These are phyloP conservation scores for Capricornis sumatraensis DNA, from an alignment of 2,113 vertebrate genomes.

Conservation along the genomic window DNA sequence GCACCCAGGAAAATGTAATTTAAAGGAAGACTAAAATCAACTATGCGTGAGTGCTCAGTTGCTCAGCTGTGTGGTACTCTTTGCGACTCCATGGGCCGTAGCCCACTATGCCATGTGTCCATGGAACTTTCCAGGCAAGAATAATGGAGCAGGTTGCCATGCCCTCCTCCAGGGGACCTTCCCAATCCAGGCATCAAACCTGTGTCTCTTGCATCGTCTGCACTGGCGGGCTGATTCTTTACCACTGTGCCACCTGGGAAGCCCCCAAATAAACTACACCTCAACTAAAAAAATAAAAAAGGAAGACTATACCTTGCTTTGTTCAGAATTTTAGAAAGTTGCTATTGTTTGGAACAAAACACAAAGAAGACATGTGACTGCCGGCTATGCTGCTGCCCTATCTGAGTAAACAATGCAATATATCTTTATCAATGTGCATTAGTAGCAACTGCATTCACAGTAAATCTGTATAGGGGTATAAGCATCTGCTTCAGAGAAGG, in stretches of 20 bases:
- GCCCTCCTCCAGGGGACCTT: background rate
- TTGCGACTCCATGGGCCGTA: accelerated
- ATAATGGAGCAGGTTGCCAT: background rate
- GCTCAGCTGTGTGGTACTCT: background rate
- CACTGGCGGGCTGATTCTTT: background rate
- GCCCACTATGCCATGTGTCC: background rate
- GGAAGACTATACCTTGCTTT: background rate
- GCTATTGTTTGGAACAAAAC: background rate
- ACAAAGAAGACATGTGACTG: background rate
- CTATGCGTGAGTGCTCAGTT: accelerated
- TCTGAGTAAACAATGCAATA: background rate
- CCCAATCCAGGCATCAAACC: background rate
- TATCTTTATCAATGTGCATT: background rate
- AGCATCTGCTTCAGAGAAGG: background rate
- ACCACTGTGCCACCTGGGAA: background rate
- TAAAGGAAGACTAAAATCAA: background rate
- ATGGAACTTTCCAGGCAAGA: background rate
- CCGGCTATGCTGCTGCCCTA: background rate
- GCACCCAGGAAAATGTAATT: background rate
- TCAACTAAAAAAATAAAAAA: background rate
- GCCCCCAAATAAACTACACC: background rate
- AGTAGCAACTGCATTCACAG: background rate
- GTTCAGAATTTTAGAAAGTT: background rate
- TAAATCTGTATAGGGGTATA: background rate
- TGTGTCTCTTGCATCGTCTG: background rate